Percentiles rank a stretch among this genome's conserved stretches.
Evolutionary conservation across 2,113 vertebrate genomes (phyloP).

Genomic region (Otocyon megalotis): DNA sequence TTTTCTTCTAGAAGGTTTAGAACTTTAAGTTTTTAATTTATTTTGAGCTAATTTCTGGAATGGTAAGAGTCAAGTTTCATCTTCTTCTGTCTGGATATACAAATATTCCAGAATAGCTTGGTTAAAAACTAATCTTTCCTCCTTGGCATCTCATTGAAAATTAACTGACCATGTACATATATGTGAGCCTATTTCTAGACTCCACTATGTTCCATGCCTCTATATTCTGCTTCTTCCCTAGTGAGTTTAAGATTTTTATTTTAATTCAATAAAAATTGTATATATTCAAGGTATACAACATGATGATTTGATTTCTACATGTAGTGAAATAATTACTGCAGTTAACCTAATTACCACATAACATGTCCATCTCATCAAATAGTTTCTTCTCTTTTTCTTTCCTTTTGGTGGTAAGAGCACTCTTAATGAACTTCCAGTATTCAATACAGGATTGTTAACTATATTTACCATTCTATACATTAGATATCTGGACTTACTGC

Average conservation of each 20-base stretch:
- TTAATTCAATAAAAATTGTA: neutral
- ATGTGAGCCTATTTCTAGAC: neutral
- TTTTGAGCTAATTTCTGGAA: neutral
- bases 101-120: neutral
- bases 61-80: neutral
- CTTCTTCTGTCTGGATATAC: neutral
- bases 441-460: neutral
- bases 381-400: neutral
- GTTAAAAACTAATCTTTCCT: neutral
- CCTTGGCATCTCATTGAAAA: neutral
- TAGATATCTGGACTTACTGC: neutral
- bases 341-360: neutral
- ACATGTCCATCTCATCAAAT: neutral
- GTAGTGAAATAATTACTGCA: neutral
- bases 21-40: neutral
- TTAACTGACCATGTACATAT: fast-evolving
- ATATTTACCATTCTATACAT: neutral
- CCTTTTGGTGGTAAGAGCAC: neutral
- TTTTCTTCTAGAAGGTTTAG: neutral
- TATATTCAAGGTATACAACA: neutral
- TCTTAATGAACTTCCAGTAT: neutral
- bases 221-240: neutral
- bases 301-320: neutral
- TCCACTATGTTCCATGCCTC: neutral
- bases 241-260: neutral